Base-by-base conservation (phyloP, 1,140 invertebrate genomes). In the Periplaneta americana region DNA sequence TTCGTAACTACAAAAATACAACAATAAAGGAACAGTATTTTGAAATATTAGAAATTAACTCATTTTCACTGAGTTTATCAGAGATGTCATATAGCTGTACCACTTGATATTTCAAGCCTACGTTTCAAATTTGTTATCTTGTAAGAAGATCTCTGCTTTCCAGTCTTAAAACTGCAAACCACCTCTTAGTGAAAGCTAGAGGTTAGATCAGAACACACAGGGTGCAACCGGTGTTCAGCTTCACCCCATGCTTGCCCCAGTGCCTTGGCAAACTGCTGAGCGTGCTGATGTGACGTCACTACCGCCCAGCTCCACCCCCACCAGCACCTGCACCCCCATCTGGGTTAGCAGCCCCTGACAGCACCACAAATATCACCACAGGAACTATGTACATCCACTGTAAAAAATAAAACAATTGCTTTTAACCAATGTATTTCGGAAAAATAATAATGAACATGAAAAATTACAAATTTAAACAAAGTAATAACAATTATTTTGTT, bases 361-460 rank as follows among this genome's bases (percentile, higher is more conserved):
- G 89, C 84, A 98, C 91, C 79, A 98, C 90, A 85, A 98, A 93
- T 80, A 98, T 93, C 32, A 96, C 91, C 48, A 96, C 92, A 6
- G 96, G 96, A 48, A 98, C 93, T 85, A 98, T 97, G 87, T 98
- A 98, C 95, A 98, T 98, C 97, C 97, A 98, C 96, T 97, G 90
- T 84, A 93, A 94, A 80, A 36, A 80, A 37, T 39, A 78, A 33
- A 32, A 22, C 31, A 34, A 2, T 34, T 28, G 13, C 39, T 22
- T 57, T 15, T 15, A 15, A 57, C 39, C 39, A 57, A 57, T 57
- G 22, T 15, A 57, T 57, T 57, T 57, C 39, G 22, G 22, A 15
- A n/a, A n/a, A 57, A 57, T 13, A 57, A 22, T 22, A 57, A 57
- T 22, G 13, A 22, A 57, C 11, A 22, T 13, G 39, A 15, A 57